These are phyloP conservation scores for Micromys minutus DNA, from an alignment of 2,113 vertebrate genomes.

Conservation along the genomic window DNA sequence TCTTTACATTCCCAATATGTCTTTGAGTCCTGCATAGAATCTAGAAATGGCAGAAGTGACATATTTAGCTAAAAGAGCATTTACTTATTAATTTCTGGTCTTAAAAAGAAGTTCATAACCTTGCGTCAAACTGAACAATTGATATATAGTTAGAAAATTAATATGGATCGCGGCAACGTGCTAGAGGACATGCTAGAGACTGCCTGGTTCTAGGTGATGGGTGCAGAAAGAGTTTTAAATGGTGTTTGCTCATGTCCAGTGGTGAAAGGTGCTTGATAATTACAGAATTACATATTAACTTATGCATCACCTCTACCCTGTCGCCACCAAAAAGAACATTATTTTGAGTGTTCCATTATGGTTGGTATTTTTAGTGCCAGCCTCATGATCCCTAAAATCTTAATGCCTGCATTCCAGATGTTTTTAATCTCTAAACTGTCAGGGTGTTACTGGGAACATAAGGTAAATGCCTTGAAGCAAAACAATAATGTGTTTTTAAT, in stretches of 20 bases:
- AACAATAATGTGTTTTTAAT: constrained; percentile 70
- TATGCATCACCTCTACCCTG: constrained; percentile 15
- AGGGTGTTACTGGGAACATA: constrained; percentile 69
- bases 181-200: not conserved
- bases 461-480: constrained; percentile 60
- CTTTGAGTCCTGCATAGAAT: not conserved
- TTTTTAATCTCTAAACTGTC: constrained; percentile 68
- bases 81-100: constrained; percentile 41
- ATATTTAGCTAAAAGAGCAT: not conserved
- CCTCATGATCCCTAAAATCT: constrained; percentile 74
- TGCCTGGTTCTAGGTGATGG: not conserved
- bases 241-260: not conserved
- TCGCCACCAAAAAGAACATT: constrained; percentile 39
- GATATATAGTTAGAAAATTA: constrained; percentile 29
- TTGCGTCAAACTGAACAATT: not conserved
- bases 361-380: constrained; percentile 63
- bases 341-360: constrained; percentile 64
- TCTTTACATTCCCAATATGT: not conserved
- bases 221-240: not conserved
- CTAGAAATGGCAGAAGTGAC: not conserved
- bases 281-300: constrained; percentile 41
- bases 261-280: constrained; percentile 9
- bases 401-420: constrained; percentile 68
- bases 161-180: not conserved
- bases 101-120: not conserved